These are phyloP conservation scores for Poecilobothrus nobilitatus DNA, from an alignment of 2,888 invertebrate genomes.

Conservation along the genomic window DNA sequence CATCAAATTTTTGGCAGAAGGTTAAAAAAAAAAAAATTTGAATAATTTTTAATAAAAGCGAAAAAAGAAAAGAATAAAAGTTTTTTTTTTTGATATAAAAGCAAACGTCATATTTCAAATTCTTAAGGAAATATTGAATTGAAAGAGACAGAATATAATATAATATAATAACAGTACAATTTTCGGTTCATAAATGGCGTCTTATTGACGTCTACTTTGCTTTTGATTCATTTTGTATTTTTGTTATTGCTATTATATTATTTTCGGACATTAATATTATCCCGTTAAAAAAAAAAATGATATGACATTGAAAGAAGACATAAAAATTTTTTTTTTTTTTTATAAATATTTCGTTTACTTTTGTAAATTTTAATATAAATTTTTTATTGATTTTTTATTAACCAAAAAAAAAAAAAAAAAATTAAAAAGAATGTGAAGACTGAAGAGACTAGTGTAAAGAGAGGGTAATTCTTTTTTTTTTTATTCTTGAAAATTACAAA, in stretches of 20 bases:
- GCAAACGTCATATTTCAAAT: background rate
- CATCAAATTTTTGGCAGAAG: no score
- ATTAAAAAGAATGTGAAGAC: no score
- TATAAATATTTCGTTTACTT: background rate
- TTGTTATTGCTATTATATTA: background rate
- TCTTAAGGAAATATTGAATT: background rate
- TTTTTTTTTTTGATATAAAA: no score
- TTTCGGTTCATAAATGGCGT: background rate
- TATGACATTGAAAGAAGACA: background rate
- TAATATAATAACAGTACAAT: no score
- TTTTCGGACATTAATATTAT: background rate
- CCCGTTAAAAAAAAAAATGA: background rate
- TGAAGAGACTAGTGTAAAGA: no score
- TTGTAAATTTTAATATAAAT: background rate
- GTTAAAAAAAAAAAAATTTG: background rate
- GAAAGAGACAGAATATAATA: background rate
- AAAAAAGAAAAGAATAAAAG: no score
- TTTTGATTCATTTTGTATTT: background rate
- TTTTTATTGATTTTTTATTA: background rate
- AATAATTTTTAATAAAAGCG: background rate
- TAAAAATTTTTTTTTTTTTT: background rate
- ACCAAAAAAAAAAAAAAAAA: no score
- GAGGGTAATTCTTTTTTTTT: no score
- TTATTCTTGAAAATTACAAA: no score
- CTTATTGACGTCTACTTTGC: background rate